These are phyloP conservation scores for Ianthella basta DNA, from an alignment of 37 sponge, comb jelly and placozoan genomes.

Conservation along the genomic window DNA sequence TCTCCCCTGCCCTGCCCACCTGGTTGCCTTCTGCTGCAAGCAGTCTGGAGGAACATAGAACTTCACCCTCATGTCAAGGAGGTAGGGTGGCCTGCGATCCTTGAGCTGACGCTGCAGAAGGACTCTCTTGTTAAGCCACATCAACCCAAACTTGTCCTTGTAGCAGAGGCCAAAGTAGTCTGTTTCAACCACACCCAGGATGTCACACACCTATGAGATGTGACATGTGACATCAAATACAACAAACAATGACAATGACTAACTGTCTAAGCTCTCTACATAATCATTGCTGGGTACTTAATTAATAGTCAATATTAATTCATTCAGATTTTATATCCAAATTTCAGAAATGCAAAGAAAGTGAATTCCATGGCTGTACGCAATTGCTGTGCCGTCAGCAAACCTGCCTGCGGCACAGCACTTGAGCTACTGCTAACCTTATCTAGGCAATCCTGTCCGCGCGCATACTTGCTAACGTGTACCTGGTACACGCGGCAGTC, in stretches of 20 bases:
- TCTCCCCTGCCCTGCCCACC: constrained; percentile 27
- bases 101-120: constrained; percentile 57
- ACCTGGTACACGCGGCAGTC: constrained; percentile 45
- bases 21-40: constrained; percentile 66
- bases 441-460: constrained; percentile 60
- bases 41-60: constrained; percentile 62
- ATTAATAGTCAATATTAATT: background rate
- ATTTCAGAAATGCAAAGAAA: too few relatives aligned
- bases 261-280: background rate
- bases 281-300: too few relatives aligned
- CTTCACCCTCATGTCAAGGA: constrained; percentile 65
- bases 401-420: too few relatives aligned
- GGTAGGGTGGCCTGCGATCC: constrained; percentile 47
- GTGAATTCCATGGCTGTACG: too few relatives aligned
- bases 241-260: background rate
- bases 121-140: constrained; percentile 73
- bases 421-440: constrained; percentile 37
- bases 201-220: constrained; percentile 72
- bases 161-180: constrained; percentile 80
- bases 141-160: constrained; percentile 14
- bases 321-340: background rate
- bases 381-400: too few relatives aligned
- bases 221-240: background rate
- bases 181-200: constrained; percentile 75
- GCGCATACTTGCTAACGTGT: constrained; percentile 29